Evolutionary conservation across 2,888 invertebrate species (phyloP).

Genomic region (Mesochorus sp.): DNA sequence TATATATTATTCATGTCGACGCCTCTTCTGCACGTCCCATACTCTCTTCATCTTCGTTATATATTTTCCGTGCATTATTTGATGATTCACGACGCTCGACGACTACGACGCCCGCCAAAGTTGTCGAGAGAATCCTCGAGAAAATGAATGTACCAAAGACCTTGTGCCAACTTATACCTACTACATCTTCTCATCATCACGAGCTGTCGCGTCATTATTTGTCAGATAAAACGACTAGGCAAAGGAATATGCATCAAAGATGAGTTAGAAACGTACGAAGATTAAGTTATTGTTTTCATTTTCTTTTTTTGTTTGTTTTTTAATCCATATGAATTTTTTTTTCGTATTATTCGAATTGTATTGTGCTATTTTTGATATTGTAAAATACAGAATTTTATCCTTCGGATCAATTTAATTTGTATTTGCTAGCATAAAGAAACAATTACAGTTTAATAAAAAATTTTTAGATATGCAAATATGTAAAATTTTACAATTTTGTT

Average conservation of each 20-base stretch:
- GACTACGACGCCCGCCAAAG: constrained; percentile 9
- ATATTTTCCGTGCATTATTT: constrained; percentile 15
- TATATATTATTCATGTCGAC: neutral
- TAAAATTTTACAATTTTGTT: no score
- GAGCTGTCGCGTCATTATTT: neutral
- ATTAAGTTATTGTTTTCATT: no score
- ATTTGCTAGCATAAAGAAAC: no score
- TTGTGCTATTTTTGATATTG: no score
- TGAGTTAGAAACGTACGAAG: neutral
- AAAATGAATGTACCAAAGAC: neutral
- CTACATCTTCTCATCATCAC: neutral
- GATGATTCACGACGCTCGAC: constrained; percentile 16
- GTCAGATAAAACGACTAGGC: neutral
- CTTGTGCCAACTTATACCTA: neutral
- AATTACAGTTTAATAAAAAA: no score
- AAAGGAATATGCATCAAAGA: neutral
- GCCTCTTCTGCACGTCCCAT: constrained; percentile 19
- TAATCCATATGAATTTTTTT: no score
- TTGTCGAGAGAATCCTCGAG: neutral
- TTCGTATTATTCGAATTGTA: neutral
- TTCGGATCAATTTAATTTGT: neutral
- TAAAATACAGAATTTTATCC: neutral
- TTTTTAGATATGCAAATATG: no score
- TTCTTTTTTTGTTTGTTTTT: no score
- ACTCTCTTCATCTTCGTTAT: constrained; percentile 2